Evolutionary conservation across 2,113 vertebrate species (phyloP).

Genomic region (Galeopterus variegatus): DNA sequence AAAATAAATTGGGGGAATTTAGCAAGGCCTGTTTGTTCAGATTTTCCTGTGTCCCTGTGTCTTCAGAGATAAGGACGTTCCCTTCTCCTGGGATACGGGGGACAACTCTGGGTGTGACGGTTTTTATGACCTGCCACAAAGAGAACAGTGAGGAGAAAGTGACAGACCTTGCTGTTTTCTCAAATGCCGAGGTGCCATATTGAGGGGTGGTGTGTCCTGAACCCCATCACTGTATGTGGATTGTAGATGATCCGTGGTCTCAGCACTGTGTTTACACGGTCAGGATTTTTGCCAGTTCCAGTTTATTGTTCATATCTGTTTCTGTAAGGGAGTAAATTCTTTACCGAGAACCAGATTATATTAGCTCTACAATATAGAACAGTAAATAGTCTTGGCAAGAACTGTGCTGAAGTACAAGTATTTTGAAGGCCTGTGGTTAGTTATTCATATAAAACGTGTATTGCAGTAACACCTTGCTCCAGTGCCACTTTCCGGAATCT

Average conservation of each 20-base stretch:
- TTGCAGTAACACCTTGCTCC: neutral
- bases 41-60: neutral
- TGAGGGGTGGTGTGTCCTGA: neutral
- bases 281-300: neutral
- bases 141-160: neutral
- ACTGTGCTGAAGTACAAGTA: neutral
- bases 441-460: neutral
- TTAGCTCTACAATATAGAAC: neutral
- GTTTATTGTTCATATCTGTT: neutral
- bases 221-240: neutral
- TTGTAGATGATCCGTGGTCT: neutral
- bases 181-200: neutral
- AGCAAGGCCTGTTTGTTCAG: neutral
- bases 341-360: conserved; percentile 12
- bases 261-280: neutral
- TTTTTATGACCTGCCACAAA: neutral
- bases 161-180: neutral
- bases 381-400: neutral
- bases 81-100: neutral
- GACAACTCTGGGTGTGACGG: neutral
- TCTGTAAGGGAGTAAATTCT: neutral
- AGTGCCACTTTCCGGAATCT: neutral
- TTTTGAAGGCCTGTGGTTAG: neutral
- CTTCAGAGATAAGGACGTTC: neutral
- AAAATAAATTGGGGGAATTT: neutral